phyloP scores from a whole-genome alignment of 2,113 vertebrate species.

The Catagonus wagneri region DNA sequence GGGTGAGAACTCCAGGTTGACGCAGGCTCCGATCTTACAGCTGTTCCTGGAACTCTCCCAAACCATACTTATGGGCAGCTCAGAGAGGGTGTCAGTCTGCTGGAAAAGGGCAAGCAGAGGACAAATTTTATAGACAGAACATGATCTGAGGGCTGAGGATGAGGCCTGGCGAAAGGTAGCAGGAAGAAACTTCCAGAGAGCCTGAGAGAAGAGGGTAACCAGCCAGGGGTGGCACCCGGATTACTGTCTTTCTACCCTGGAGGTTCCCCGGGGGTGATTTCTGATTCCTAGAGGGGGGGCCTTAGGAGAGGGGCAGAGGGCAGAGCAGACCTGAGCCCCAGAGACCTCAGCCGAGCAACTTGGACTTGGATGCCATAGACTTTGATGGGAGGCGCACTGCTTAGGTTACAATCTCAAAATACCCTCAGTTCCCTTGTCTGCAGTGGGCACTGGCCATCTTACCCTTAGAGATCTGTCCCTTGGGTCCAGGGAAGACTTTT shows the following conservation, averaged over 20 bases:
- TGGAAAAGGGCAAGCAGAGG: constrained; percentile 32
- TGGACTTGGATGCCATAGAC: neutral
- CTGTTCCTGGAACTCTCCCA: constrained; percentile 54
- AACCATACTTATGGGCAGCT: neutral
- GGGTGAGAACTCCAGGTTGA: constrained; percentile 23
- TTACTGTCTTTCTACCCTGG: neutral
- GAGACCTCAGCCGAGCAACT: neutral
- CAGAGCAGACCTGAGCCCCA: neutral
- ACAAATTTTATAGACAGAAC: neutral
- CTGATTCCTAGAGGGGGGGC: neutral
- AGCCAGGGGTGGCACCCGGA: neutral
- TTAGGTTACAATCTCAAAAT: neutral
- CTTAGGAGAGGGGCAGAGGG: neutral
- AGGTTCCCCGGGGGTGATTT: neutral
- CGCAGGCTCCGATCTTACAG: neutral
- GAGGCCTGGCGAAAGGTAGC: neutral
- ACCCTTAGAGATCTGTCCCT: neutral
- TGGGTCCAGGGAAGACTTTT: neutral
- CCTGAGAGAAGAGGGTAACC: neutral
- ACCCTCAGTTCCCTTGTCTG: neutral
- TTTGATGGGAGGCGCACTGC: neutral
- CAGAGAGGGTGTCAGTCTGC: neutral
- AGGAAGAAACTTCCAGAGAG: neutral
- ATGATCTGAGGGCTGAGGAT: neutral
- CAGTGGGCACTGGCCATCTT: neutral